These are phyloP conservation scores for Carabus problematicus DNA, from an alignment of 2,888 invertebrate species.

Conservation along the genomic window DNA sequence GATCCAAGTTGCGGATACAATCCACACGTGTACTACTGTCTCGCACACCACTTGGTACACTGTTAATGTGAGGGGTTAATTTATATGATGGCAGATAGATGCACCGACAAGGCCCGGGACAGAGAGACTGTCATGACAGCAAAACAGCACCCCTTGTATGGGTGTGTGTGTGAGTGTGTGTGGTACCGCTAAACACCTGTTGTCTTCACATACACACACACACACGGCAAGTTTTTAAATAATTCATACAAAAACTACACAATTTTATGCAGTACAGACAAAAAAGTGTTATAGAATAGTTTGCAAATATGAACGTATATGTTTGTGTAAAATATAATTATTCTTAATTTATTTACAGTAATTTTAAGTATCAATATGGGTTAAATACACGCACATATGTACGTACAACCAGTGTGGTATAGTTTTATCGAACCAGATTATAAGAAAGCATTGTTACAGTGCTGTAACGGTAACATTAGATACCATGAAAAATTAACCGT, in stretches of 20 bases:
- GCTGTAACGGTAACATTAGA: background rate
- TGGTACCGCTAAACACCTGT: constrained; percentile 34
- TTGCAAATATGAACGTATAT: too few relatives aligned
- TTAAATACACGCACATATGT: background rate
- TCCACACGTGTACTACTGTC: background rate
- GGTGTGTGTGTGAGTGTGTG: constrained; percentile 14
- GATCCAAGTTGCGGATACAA: background rate
- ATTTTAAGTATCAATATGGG: background rate
- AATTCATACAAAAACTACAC: too few relatives aligned
- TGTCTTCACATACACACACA: constrained; percentile 36
- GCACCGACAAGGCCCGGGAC: too few relatives aligned
- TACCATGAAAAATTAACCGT: too few relatives aligned
- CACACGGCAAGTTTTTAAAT: constrained; percentile 12
- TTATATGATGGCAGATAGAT: background rate
- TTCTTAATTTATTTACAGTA: background rate
- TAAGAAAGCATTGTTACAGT: background rate
- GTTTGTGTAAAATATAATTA: background rate
- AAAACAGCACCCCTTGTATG: constrained; percentile 9
- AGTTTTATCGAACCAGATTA: background rate
- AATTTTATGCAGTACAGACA: too few relatives aligned
- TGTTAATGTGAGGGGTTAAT: too few relatives aligned
- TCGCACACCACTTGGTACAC: too few relatives aligned
- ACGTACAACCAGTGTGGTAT: background rate
- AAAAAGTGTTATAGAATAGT: too few relatives aligned
- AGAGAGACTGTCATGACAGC: constrained; percentile 35